phyloP scores from a whole-genome alignment of 2,888 invertebrate species.

The Horisme vitalbata region DNA sequence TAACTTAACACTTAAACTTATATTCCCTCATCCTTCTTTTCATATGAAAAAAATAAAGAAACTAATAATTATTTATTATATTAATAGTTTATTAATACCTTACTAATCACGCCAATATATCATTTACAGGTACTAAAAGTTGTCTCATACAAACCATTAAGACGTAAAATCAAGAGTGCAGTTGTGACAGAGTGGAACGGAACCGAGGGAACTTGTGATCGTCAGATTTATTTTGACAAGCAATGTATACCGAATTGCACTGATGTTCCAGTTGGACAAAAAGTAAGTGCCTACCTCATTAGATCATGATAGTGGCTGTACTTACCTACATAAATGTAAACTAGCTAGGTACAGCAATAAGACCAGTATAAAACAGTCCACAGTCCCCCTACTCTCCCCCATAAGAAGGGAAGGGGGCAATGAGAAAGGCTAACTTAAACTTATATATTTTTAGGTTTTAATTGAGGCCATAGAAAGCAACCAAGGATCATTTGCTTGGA shows the following conservation, averaged over 20 bases:
- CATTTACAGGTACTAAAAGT: slow-evolving; percentile 80
- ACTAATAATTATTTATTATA: too few species aligned
- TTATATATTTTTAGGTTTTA: slow-evolving; percentile 64
- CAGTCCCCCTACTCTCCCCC: too few species aligned
- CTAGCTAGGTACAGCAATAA: too few species aligned
- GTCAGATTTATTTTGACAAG: slow-evolving; percentile 83
- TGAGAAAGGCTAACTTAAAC: not conserved
- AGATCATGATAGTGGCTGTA: too few species aligned
- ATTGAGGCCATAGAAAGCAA: slow-evolving; percentile 89
- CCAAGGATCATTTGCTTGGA: slow-evolving; percentile 82
- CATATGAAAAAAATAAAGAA: too few species aligned
- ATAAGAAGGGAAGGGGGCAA: too few species aligned
- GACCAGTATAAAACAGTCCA: too few species aligned
- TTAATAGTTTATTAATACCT: too few species aligned
- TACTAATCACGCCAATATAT: too few species aligned
- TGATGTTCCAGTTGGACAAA: slow-evolving; percentile 82
- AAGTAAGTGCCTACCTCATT: slow-evolving; percentile 62
- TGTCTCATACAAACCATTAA: slow-evolving; percentile 82
- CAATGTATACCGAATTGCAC: slow-evolving; percentile 78
- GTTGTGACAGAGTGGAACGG: slow-evolving; percentile 69
- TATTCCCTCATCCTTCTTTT: too few species aligned
- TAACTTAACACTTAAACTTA: too few species aligned
- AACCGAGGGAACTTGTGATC: slow-evolving; percentile 81
- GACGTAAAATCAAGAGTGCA: slow-evolving; percentile 80
- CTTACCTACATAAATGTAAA: too few species aligned